Evolutionary conservation across 2,113 vertebrate species (phyloP).

Genomic region (Pterocles orientalis): DNA sequence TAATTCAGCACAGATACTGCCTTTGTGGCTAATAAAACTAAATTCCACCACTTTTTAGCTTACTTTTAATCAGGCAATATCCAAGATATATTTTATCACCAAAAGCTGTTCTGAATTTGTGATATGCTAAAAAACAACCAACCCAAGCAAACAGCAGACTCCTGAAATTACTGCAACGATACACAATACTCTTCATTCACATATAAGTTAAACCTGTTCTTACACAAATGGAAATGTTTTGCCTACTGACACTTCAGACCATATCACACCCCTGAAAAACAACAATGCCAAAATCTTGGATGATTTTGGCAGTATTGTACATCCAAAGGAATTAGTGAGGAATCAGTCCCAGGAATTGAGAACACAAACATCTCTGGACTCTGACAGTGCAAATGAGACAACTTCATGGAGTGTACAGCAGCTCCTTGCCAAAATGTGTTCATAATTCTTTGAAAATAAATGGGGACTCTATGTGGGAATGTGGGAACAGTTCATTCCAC

Average conservation of each 20-base stretch:
- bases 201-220: neutral
- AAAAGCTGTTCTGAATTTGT: neutral
- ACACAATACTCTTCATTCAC: neutral
- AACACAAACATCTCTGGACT: neutral
- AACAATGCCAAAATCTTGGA: neutral
- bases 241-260: neutral
- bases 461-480: neutral
- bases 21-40: neutral
- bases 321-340: neutral
- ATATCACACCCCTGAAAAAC: neutral
- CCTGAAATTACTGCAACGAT: neutral
- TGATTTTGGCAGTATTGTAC: neutral
- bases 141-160: neutral
- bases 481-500: neutral
- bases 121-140: neutral
- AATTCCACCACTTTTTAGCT: neutral
- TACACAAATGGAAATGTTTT: neutral
- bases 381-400: neutral
- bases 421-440: neutral
- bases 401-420: neutral
- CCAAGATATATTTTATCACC: neutral
- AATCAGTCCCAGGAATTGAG: neutral
- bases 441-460: neutral
- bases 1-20: neutral
- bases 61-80: neutral